Evolutionary conservation across 2,797 vertebrate genomes (phyloP).

Genomic region (Enteromius trimaculatus): DNA sequence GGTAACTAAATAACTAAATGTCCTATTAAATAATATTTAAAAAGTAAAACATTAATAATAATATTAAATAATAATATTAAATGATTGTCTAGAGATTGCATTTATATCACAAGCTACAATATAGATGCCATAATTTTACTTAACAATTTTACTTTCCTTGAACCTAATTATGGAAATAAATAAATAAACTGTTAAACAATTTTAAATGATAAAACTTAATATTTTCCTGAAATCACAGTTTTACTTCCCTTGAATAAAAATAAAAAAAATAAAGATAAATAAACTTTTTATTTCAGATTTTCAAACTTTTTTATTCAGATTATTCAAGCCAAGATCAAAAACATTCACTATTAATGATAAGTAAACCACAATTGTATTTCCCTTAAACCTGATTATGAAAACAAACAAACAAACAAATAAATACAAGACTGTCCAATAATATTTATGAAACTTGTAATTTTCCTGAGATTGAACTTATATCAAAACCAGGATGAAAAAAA

Average conservation of each 20-base stretch:
- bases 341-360: not conserved
- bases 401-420: not conserved
- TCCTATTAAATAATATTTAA: not conserved
- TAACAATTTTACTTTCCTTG: not conserved
- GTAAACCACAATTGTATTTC: not conserved
- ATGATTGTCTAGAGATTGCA: not conserved
- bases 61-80: not conserved
- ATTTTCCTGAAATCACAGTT: not conserved
- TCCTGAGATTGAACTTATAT: not conserved
- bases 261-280: not conserved
- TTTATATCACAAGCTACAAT: not conserved
- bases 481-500: constrained; percentile 1
- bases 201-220: not conserved
- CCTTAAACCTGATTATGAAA: not conserved
- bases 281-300: not conserved
- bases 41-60: not conserved
- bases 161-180: not conserved
- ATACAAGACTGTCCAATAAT: constrained; percentile 1
- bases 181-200: not conserved
- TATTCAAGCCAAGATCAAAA: constrained; percentile 7
- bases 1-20: not conserved
- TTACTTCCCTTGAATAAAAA: not conserved
- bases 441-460: not conserved
- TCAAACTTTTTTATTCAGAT: not conserved
- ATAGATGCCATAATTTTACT: not conserved